These are phyloP conservation scores for Calycopis cecrops DNA, from an alignment of 1,140 invertebrate genomes.

Conservation along the genomic window DNA sequence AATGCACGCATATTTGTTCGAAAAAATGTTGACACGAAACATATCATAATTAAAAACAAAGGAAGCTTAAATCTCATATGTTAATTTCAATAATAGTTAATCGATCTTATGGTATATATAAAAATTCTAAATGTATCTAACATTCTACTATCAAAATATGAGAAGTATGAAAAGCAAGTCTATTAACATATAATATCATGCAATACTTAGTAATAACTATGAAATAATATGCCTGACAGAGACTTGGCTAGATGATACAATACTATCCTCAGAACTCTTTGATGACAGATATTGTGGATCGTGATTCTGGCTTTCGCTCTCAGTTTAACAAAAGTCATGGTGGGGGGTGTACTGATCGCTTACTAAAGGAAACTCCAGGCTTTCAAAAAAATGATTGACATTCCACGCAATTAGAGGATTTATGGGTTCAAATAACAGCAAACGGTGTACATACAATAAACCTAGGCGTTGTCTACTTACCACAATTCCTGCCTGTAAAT, in stretches of 20 bases:
- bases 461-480: no score
- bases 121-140: not conserved
- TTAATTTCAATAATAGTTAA: not conserved
- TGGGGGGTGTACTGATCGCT: no score
- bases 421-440: no score
- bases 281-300: not conserved
- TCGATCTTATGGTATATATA: no score
- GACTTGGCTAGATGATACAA: not conserved
- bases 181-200: not conserved
- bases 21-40: not conserved
- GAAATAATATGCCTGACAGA: not conserved
- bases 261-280: not conserved
- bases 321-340: no score
- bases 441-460: no score
- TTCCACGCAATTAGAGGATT: no score
- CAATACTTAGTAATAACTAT: not conserved
- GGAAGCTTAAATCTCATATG: slow-evolving; percentile 4
- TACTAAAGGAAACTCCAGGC: no score
- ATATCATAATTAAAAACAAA: not conserved
- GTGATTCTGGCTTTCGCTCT: no score
- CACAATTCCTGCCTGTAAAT: no score
- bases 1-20: not conserved
- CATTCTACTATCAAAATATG: not conserved
- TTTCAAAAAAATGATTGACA: no score
- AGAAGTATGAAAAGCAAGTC: not conserved